These are phyloP conservation scores for Scleropages formosus DNA, from an alignment of 2,797 vertebrate genomes.

Conservation along the genomic window DNA sequence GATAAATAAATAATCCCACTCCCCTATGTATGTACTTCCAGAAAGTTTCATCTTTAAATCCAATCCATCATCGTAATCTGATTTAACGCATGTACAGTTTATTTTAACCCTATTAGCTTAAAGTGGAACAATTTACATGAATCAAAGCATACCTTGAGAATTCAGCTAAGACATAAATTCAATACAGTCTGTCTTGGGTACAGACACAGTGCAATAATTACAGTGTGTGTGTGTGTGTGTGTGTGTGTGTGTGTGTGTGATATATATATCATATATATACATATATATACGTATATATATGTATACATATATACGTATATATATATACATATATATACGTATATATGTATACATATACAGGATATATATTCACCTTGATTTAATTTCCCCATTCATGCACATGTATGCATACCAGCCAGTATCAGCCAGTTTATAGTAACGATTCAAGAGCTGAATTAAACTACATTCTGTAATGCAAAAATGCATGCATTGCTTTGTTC, in stretches of 20 bases:
- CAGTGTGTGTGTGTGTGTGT: conserved; percentile 9
- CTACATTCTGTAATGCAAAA: conserved; percentile 14
- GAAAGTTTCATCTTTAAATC: neutral
- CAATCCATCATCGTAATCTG: conserved; percentile 13
- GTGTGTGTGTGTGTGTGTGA: too few species aligned
- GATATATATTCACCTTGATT: conserved; percentile 10
- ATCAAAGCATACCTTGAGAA: neutral
- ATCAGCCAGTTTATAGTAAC: neutral
- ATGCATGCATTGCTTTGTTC: neutral
- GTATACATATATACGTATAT: too few species aligned
- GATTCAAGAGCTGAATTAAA: conserved; percentile 6
- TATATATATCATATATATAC: too few species aligned
- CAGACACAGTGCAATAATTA: neutral
- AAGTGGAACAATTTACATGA: conserved; percentile 13
- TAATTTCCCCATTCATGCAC: conserved; percentile 14
- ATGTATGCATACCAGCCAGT: neutral
- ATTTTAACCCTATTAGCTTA: conserved; percentile 18
- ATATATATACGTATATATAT: too few species aligned
- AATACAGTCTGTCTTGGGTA: neutral
- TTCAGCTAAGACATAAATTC: conserved; percentile 8
- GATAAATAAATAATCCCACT: too few species aligned
- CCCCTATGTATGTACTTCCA: too few species aligned
- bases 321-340: too few species aligned
- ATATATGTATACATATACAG: too few species aligned
- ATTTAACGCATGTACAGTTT: conserved; percentile 12